phyloP scores from a whole-genome alignment of 2,797 vertebrate species.

The Brotula barbata region DNA sequence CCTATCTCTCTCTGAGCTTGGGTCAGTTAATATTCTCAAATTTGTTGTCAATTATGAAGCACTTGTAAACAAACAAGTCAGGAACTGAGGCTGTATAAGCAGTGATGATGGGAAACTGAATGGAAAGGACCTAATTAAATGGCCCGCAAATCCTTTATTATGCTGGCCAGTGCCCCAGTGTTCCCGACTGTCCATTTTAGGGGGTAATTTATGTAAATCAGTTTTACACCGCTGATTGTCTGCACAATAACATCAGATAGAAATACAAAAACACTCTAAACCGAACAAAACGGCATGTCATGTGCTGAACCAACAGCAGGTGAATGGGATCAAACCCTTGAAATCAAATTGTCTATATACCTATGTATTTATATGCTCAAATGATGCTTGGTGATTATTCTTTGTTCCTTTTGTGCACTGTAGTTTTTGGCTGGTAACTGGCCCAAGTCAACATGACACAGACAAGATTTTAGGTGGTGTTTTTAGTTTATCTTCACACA shows the following conservation, averaged over 20 bases:
- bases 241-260: no score
- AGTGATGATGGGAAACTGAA: conserved; percentile 22
- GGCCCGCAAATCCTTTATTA: conserved; percentile 23
- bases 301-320: no score
- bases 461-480: not conserved
- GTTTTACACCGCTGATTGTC: no score
- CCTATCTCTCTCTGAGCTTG: conserved; percentile 5
- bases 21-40: conserved; percentile 10
- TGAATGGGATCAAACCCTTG: no score
- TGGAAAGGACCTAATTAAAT: conserved; percentile 51
- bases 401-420: no score
- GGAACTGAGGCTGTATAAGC: conserved; percentile 19
- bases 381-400: no score
- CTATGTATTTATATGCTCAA: no score
- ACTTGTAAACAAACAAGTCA: conserved; percentile 49
- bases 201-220: conserved; percentile 45
- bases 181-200: conserved; percentile 16
- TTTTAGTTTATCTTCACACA: no score
- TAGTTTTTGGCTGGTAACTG: no score
- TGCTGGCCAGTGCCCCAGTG: conserved; percentile 19
- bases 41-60: conserved; percentile 47
- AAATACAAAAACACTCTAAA: no score
- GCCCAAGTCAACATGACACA: not conserved
- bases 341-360: no score
- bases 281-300: no score